Base-by-base conservation (phyloP, 2,888 invertebrate species). In the Trichacis sp. region DNA sequence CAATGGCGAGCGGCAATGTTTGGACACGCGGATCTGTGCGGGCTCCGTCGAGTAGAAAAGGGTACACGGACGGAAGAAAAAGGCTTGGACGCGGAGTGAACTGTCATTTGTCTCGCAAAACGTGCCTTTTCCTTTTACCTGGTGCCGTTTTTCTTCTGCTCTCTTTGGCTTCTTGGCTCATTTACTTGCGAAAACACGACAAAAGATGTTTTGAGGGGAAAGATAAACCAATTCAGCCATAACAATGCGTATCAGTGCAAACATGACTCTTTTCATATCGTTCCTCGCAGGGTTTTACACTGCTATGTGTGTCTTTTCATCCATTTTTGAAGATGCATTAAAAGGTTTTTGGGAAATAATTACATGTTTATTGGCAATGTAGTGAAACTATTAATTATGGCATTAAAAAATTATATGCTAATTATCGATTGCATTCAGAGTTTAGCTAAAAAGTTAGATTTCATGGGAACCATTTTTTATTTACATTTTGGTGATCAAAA, bases 1-100 rank as follows among this genome's bases (percentile, higher is more conserved):
- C 63, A 57, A 58, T 57, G 51, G 14, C 54, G n/a, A 50, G n/a
- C n/a, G n/a, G n/a, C n/a, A n/a, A 60, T 64, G 59, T 64, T 64
- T 64, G 64, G 64, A 64, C 64, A 64, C 55, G 51, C 47, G 50
- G n/a, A n/a, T n/a, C n/a, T n/a, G 19, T 45, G 11, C 19, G 15
- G 55, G 56, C 56, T 48, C 43, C 42, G 48, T 24, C 43, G 52
- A 17, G 8, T 20, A 48, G 45, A 40, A 58, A 64, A 54, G 46
- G 51, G 59, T 43, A 42, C 55, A 47, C n/a, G 59, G 20, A 64
- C 51, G 55, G 52, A 64, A 51, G 52, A 36, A 53, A 64, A 64
- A 52, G 64, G 64, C 55, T 64, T 36, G 51, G n/a, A n/a, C n/a
- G n/a, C n/a, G n/a, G n/a, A n/a, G n/a, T n/a, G n/a, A n/a, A n/a